These are phyloP conservation scores for Drosophila parthenogenetica DNA, from an alignment of 2,888 invertebrate genomes.

Conservation along the genomic window DNA sequence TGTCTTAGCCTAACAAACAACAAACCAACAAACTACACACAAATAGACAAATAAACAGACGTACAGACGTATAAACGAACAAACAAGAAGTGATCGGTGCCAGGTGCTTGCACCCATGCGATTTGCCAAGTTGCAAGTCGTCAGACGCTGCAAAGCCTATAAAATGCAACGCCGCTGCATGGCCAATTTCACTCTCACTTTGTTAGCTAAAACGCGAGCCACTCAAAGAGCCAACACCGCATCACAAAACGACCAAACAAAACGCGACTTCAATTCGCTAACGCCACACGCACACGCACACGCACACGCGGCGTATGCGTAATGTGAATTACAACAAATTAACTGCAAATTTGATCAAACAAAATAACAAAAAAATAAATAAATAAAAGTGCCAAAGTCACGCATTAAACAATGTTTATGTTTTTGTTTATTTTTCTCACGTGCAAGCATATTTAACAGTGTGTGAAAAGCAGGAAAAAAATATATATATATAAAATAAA, in stretches of 20 bases:
- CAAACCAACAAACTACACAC: constrained; percentile 4
- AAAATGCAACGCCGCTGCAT: constrained; percentile 68
- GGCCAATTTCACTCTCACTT: constrained; percentile 82
- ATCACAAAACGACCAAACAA: constrained; percentile 7
- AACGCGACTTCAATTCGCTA: constrained; percentile 24
- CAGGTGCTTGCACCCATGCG: constrained; percentile 72
- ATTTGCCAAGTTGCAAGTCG: constrained; percentile 31
- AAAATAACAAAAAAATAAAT: neutral
- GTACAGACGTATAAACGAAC: neutral
- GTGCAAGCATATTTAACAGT: constrained; percentile 44
- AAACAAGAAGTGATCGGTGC: constrained; percentile 25
- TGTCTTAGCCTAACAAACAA: constrained; percentile 4
- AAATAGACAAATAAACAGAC: neutral
- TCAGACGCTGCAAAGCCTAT: constrained; percentile 56
- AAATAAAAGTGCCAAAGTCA: neutral
- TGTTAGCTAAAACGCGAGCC: constrained; percentile 65
- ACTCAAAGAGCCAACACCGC: constrained; percentile 16
- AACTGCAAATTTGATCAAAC: constrained; percentile 27
- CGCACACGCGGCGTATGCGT: constrained; percentile 49
- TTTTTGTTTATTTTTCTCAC: constrained; percentile 32
- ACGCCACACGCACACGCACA: constrained; percentile 28
- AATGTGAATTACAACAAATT: constrained; percentile 26
- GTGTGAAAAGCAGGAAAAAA: constrained; percentile 35
- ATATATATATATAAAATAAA: constrained; percentile 2
- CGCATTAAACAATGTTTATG: constrained; percentile 32